Base-by-base conservation (phyloP, 1,140 invertebrate genomes). In the Danaus plexippus region DNA sequence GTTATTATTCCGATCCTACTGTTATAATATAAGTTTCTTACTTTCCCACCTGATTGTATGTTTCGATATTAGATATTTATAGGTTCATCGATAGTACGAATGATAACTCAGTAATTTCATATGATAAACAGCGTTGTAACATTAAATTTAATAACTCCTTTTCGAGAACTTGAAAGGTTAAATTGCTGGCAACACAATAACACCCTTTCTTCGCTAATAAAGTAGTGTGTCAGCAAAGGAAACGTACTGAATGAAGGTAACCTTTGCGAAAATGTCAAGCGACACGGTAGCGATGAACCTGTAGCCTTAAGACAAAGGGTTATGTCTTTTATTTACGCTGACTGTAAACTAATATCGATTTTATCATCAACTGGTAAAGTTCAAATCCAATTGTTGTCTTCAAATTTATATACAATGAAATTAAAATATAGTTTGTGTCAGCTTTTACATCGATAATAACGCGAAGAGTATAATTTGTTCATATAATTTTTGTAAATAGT, bases 221-320 rank as follows among this genome's bases (percentile, higher is more conserved):
- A 72, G 76, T 69, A 66, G 64, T 72, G 67, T 74, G 75, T 81
- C 75, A 81, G 74, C 68, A 69, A 86, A 86, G 80, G 77, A 82
- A 84, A 83, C 76, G 67, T 67, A 77, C 68, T 67, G 71, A 75
- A 74, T 67, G 59, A 71, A 73, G 68, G 69, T 79, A 77, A 85
- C 83, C 81, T 87, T 87, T 86, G 66, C 69, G 76, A 67, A 87
- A 87, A 87, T 87, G 83, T 77, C 83, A 85, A 75, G 69, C 74
- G 68, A 71, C 70, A 73, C 59, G 63, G 68, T 73, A 69, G 62
- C 72, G 64, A 69, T 68, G 76, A 71, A 15, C 67, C 64, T 68
- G 66, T 70, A 68, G 69, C 77, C 75, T 78, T 79, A 74, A 82
- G 76, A 84, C 82, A 80, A 85, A 83, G 77, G 77, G 75, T 80